Evolutionary conservation across 2,888 invertebrate species (phyloP), one percentile per base, ranked within the genome.

Genomic region (Eupithecia subfuscata): DNA sequence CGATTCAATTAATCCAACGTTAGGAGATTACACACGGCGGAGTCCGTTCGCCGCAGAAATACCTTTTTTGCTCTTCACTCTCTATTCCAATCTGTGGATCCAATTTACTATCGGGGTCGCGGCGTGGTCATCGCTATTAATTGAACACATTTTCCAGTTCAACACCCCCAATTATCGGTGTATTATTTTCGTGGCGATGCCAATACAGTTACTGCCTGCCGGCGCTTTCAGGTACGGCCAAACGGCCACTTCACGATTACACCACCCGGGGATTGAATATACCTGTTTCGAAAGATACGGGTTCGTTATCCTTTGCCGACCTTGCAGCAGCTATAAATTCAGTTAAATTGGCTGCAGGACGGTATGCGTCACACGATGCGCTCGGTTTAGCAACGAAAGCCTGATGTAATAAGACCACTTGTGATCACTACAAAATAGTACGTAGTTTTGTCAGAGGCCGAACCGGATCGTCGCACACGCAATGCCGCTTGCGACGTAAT

Each of bases 321-420:
- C 94, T 94, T 94, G 93, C 90, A 89, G 90, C 88, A 90, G 90
- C 88, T 89, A 92, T 92, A 91, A 92, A 94, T 92, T 92, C 87
- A 89, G 91, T 88, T 90, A 89, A 92, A 92, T 92, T 91, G 90
- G 85, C 88, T 88, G 89, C 89, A 90, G 89, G 88, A 90, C 89
- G 85, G 74, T 73, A 88, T 91, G 91, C 91, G 92, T 91, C 92
- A 92, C 84, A 86, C 85, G 91, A 91, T 92, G 92, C 90, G 90
- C 92, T 88, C 86, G 83, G 86, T 87, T 88, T 88, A 85, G 84
- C 85, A 87, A 86, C 84, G 84, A 85, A 88, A 87, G 81, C 86
- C 82, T 87, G 84, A 87, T 82, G 84, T 85, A 87, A 85, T 82
- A 82, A 82, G 82, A 83, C 82, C 83, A 77, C 71, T 78, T 83